phyloP scores from a whole-genome alignment of 2,113 vertebrate genomes.

The Halichoerus grypus region DNA sequence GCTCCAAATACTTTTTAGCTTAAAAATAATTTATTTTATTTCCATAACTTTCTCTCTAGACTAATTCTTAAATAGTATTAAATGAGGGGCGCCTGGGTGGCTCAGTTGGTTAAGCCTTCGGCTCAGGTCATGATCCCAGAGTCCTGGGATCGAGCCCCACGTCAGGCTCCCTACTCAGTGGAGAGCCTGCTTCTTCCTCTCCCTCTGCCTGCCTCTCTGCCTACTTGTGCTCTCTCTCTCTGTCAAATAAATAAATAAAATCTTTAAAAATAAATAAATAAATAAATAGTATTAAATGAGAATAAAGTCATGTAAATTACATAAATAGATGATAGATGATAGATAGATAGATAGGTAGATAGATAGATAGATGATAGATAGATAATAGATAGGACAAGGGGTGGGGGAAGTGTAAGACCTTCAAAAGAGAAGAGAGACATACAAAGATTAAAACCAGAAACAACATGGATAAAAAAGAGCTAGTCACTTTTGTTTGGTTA shows the following conservation, averaged over 20 bases:
- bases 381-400: neutral
- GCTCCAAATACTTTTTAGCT: neutral
- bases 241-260: too few species aligned
- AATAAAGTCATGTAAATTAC: neutral
- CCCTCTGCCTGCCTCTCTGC: too few species aligned
- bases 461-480: accelerated
- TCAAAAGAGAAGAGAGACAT: neutral
- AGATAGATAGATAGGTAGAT: too few species aligned
- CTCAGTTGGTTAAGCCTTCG: too few species aligned
- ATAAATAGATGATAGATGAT: neutral
- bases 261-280: too few species aligned
- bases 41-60: neutral
- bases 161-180: too few species aligned
- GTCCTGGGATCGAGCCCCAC: too few species aligned
- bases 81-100: neutral
- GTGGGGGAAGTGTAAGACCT: neutral
- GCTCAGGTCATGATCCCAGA: too few species aligned
- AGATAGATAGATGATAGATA: neutral
- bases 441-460: neutral
- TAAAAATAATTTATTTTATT: neutral
- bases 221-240: too few species aligned
- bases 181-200: too few species aligned
- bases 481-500: neutral
- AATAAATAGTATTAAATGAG: neutral
- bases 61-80: neutral